These are phyloP conservation scores for Acrobasis suavella DNA, from an alignment of 2,888 invertebrate species.

Conservation along the genomic window DNA sequence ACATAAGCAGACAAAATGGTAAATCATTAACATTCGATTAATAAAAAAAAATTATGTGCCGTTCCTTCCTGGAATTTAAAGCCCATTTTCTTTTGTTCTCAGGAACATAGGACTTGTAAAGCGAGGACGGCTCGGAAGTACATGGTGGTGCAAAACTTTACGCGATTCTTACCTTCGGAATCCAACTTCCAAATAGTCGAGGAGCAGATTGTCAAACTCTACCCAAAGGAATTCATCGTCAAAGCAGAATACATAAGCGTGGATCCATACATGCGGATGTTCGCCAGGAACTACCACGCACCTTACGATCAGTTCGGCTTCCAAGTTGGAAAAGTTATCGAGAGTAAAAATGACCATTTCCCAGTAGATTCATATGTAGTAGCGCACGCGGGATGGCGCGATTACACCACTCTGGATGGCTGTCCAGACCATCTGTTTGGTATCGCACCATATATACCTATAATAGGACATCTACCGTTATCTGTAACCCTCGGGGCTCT, in stretches of 20 bases:
- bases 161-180: conserved; percentile 54
- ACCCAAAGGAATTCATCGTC: conserved; percentile 78
- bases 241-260: conserved; percentile 84
- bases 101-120: too few relatives aligned
- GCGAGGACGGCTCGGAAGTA: conserved; percentile 39
- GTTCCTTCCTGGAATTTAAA: too few relatives aligned
- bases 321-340: conserved; percentile 77
- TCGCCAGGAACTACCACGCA: conserved; percentile 39
- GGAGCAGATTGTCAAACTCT: conserved; percentile 56
- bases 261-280: conserved; percentile 85
- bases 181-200: conserved; percentile 63
- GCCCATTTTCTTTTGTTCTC: too few relatives aligned
- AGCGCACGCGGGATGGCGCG: conserved; percentile 84
- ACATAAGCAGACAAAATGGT: too few relatives aligned
- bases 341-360: conserved; percentile 82
- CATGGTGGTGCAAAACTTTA: conserved; percentile 48
- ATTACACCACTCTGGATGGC: conserved; percentile 59
- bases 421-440: conserved; percentile 43
- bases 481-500: conserved; percentile 82
- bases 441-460: conserved; percentile 58
- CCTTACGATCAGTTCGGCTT: conserved; percentile 53
- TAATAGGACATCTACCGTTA: conserved; percentile 68
- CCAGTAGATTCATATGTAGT: conserved; percentile 82
- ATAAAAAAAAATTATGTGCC: too few relatives aligned
- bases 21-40: too few relatives aligned